Percentiles rank a stretch among this genome's conserved stretches.
Conservation (phyloP, 2,113 vertebrate genomes). For the Calidris pygmaea region DNA sequence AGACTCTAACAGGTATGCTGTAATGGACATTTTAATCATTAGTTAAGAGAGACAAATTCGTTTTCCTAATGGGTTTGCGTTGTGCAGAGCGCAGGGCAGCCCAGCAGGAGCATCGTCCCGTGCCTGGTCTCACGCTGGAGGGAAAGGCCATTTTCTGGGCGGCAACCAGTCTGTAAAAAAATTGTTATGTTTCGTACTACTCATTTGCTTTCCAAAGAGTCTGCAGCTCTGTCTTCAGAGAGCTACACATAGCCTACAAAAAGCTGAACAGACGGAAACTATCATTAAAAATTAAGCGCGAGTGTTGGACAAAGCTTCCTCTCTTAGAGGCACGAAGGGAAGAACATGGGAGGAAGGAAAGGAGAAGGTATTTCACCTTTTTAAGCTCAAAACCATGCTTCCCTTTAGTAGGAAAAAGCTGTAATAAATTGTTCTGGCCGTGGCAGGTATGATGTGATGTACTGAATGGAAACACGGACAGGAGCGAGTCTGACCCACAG, state of each 20-base stretch:
- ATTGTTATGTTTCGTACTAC: no score
- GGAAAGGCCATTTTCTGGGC: neutral
- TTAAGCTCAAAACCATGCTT: neutral
- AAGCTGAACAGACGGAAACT: neutral
- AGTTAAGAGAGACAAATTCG: neutral
- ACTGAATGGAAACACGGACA: neutral
- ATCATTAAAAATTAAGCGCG: neutral
- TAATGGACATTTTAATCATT: neutral
- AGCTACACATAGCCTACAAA: neutral
- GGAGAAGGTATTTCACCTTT: neutral
- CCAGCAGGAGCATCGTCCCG: neutral
- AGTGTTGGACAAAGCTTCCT: neutral
- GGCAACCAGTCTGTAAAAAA: neutral
- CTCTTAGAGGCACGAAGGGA: neutral
- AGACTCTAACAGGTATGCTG: neutral
- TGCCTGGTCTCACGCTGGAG: neutral
- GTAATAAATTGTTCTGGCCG: neutral
- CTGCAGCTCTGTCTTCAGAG: neutral
- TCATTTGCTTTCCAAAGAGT: neutral
- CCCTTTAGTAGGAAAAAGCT: neutral
- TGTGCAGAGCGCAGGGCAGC: neutral
- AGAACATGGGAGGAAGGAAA: neutral
- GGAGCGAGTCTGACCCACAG: neutral
- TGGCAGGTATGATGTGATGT: neutral
- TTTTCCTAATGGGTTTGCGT: neutral